A percentile compares a stretch with the other conserved stretches of the same genome.
These are phyloP conservation scores for Squalus acanthias DNA, from an alignment of 2,797 vertebrate species.

Conservation along the genomic window DNA sequence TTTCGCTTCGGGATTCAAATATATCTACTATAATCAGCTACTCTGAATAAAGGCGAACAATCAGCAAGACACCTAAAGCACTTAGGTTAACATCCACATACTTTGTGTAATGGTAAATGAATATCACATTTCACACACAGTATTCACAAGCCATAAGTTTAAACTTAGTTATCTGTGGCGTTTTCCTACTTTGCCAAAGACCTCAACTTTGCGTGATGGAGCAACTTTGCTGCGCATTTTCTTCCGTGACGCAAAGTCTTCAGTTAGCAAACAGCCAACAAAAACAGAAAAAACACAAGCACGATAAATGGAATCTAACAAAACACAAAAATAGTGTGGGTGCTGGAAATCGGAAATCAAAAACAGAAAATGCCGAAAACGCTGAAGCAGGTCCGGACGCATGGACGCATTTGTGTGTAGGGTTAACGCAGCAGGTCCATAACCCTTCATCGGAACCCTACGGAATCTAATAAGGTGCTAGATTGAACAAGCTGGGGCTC, in stretches of 20 bases:
- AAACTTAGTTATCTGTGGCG: slow-evolving; percentile 63
- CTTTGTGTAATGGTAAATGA: slow-evolving; percentile 38
- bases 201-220: slow-evolving; percentile 53
- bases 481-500: not conserved
- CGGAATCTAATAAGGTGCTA: not conserved
- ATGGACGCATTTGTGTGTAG: not conserved
- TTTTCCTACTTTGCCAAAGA: slow-evolving; percentile 66
- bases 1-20: slow-evolving; percentile 89
- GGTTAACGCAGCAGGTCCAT: not conserved
- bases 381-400: not conserved
- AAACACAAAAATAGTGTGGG: not conserved
- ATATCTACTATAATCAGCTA: slow-evolving; percentile 91
- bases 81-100: slow-evolving; percentile 58
- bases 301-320: not conserved
- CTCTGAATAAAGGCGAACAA: slow-evolving; percentile 84
- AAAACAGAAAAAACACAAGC: too few species aligned
- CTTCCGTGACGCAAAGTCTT: not conserved
- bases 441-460: not conserved
- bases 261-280: not conserved
- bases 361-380: not conserved
- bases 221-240: not conserved
- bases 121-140: slow-evolving; percentile 39
- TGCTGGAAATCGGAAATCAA: not conserved
- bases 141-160: slow-evolving; percentile 64
- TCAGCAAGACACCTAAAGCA: slow-evolving; percentile 71